A percentile compares a stretch with the other conserved stretches of the same genome.
Evolutionary conservation across 2,888 invertebrate genomes (phyloP).

Genomic region (Tipula vernalis): DNA sequence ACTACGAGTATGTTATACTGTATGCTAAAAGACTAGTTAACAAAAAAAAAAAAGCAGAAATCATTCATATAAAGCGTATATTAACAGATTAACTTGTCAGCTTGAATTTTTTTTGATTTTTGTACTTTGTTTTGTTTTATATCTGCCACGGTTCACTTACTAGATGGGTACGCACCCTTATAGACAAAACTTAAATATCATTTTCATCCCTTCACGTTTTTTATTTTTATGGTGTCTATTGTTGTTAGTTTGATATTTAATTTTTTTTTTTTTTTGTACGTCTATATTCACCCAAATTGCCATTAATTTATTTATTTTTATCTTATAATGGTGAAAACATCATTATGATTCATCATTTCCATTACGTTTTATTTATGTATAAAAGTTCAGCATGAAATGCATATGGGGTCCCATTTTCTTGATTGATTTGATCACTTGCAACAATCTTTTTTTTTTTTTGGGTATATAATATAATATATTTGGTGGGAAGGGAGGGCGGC

Average conservation of each 20-base stretch:
- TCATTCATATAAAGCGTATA: not conserved
- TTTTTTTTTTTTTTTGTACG: not conserved
- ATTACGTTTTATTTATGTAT: not conserved
- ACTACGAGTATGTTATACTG: not conserved
- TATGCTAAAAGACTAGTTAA: not conserved
- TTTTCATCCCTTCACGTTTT: not conserved
- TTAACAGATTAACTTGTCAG: not conserved
- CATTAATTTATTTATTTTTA: not conserved
- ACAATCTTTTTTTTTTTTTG: not conserved
- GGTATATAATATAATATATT: not conserved
- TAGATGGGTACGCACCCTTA: not conserved
- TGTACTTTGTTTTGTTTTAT: not conserved
- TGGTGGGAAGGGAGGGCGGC: not conserved
- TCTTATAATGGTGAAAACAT: not conserved
- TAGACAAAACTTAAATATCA: not conserved
- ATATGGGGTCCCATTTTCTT: not conserved
- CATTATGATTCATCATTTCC: not conserved
- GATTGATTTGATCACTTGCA: not conserved
- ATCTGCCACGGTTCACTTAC: not conserved
- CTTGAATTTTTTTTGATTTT: not conserved
- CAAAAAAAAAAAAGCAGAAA: not conserved
- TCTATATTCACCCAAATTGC: not conserved
- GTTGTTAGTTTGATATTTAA: not conserved
- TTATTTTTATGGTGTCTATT: not conserved
- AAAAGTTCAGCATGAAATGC: not conserved